Evolutionary conservation across 2,797 vertebrate species (phyloP).

Genomic region (Syndactyla subalaris): DNA sequence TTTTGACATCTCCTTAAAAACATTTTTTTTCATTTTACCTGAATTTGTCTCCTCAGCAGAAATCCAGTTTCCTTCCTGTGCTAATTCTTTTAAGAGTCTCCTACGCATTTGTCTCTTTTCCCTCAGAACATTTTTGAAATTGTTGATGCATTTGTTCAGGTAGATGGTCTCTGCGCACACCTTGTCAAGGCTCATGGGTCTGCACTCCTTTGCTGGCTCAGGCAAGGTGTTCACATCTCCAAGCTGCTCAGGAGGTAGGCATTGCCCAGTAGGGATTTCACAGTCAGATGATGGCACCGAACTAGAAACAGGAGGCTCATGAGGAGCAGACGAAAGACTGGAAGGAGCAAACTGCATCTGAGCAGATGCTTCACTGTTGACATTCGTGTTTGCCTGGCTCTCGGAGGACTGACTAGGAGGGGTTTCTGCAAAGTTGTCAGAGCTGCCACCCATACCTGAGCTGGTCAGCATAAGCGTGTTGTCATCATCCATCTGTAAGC

Average conservation of each 20-base stretch:
- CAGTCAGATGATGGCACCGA: constrained; percentile 60
- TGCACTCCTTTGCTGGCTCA: constrained; percentile 64
- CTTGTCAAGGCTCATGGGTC: constrained; percentile 79
- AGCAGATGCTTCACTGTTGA: constrained; percentile 60
- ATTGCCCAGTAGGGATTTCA: constrained; percentile 48
- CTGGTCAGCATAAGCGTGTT: constrained; percentile 70
- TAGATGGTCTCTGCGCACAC: constrained; percentile 85
- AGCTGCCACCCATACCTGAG: constrained; percentile 68
- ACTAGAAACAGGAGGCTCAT: constrained; percentile 53
- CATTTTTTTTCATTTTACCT: constrained; percentile 71
- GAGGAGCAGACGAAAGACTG: constrained; percentile 62
- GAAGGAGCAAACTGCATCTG: constrained; percentile 54
- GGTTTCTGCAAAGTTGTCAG: constrained; percentile 73
- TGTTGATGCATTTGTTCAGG: constrained; percentile 89
- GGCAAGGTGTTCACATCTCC: constrained; percentile 26
- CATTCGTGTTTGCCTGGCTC: constrained; percentile 70
- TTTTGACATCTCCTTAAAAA: constrained; percentile 9
- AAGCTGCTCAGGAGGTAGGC: background rate
- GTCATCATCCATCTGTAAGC: constrained; percentile 71
- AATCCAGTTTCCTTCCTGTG: constrained; percentile 83
- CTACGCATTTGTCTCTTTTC: constrained; percentile 89
- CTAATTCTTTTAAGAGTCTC: constrained; percentile 85
- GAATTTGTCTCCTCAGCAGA: constrained; percentile 83
- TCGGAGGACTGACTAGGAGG: constrained; percentile 73
- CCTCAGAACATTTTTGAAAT: constrained; percentile 92